A percentile compares a stretch with the other conserved stretches of the same genome.
Evolutionary conservation across 2,113 vertebrate species (phyloP).

Genomic region (Apaloderma vittatum): DNA sequence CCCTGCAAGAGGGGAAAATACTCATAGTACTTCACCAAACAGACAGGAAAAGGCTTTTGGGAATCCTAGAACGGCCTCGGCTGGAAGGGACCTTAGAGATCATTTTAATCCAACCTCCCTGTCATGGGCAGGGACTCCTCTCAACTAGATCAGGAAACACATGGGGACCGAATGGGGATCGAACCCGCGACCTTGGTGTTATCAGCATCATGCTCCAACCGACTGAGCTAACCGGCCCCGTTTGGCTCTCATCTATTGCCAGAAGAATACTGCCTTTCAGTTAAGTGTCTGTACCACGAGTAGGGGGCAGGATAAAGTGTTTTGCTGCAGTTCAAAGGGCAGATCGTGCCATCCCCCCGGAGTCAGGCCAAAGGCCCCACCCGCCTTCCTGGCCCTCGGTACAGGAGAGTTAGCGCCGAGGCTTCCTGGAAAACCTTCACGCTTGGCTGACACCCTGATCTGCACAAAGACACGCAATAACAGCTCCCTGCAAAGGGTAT

Average conservation of each 20-base stretch:
- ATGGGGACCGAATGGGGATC: no score
- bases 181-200: no score
- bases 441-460: background rate
- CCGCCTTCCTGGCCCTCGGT: background rate
- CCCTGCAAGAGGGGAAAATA: background rate
- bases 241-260: background rate
- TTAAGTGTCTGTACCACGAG: background rate
- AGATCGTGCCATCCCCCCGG: background rate
- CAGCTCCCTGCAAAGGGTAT: background rate
- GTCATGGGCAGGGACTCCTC: no score
- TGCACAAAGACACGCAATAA: background rate
- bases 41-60: background rate
- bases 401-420: background rate
- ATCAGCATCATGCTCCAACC: no score
- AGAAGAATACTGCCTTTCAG: background rate
- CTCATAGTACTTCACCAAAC: background rate
- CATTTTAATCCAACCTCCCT: no score
- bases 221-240: no score
- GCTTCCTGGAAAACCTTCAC: background rate
- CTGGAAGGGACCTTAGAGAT: no score
- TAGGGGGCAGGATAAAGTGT: background rate
- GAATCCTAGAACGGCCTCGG: no score
- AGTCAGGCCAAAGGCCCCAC: background rate
- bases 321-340: background rate
- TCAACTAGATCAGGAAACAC: no score